Evolutionary conservation across 64 coral and sea anemone genomes (phyloP).

Genomic region (Montipora foliosa): DNA sequence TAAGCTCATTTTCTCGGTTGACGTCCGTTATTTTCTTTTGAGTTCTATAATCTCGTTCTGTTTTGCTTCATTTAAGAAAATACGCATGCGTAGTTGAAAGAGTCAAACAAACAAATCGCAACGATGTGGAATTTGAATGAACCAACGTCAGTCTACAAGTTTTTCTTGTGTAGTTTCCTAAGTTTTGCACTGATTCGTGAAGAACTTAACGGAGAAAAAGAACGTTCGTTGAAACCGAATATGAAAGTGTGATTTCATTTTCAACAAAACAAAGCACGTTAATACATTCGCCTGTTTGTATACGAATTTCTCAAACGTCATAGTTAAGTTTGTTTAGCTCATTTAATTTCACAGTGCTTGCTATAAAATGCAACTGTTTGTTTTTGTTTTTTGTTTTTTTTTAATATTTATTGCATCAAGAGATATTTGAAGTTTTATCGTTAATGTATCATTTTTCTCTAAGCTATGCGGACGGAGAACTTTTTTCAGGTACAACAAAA

Average conservation of each 20-base stretch:
- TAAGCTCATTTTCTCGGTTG: background rate
- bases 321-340: too few species aligned
- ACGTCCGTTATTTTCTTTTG: background rate
- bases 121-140: background rate
- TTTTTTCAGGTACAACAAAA: too few species aligned
- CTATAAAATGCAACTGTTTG: background rate
- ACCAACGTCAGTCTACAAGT: background rate
- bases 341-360: background rate
- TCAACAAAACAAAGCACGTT: background rate
- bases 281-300: background rate
- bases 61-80: background rate
- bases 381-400: background rate
- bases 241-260: background rate
- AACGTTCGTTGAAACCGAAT: background rate
- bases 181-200: background rate
- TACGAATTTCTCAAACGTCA: background rate
- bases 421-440: background rate
- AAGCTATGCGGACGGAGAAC: too few species aligned
- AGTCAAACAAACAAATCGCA: background rate
- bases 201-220: background rate
- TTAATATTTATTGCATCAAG: background rate
- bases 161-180: background rate
- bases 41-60: background rate
- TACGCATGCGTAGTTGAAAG: background rate
- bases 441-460: background rate